A percentile compares a stretch with the other conserved stretches of the same genome.
Evolutionary conservation across 2,797 vertebrate species (phyloP).

Genomic region (Petrocephalus schoutedeni): DNA sequence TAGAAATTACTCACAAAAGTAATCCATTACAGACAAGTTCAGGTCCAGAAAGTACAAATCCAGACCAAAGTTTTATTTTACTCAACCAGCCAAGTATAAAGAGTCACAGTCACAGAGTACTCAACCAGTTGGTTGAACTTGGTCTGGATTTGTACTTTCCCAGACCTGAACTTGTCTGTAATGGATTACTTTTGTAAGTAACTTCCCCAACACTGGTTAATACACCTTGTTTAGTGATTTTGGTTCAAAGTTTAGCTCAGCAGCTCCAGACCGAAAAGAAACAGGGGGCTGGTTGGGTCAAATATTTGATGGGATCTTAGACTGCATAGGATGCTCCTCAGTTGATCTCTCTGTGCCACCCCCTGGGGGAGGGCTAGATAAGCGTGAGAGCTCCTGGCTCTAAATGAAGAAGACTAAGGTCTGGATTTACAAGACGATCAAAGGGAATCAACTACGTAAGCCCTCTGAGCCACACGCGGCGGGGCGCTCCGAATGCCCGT

Average conservation of each 20-base stretch:
- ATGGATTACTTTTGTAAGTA: no score
- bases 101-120: no score
- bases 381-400: neutral
- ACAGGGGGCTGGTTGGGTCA: neutral
- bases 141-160: no score
- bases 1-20: no score
- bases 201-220: no score
- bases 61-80: no score
- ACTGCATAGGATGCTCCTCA: neutral
- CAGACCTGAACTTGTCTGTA: no score
- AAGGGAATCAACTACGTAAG: neutral
- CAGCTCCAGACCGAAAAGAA: neutral
- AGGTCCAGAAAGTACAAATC: no score
- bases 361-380: neutral
- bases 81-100: no score
- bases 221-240: neutral
- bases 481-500: neutral
- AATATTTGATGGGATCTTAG: neutral
- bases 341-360: neutral
- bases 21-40: no score
- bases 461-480: neutral
- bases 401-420: neutral
- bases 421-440: conserved; percentile 2
- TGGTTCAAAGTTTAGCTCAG: neutral
- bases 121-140: no score